A percentile compares a stretch with the other conserved stretches of the same genome.
These are phyloP conservation scores for Chrysina gloriosa DNA, from an alignment of 2,888 invertebrate genomes.

Conservation along the genomic window DNA sequence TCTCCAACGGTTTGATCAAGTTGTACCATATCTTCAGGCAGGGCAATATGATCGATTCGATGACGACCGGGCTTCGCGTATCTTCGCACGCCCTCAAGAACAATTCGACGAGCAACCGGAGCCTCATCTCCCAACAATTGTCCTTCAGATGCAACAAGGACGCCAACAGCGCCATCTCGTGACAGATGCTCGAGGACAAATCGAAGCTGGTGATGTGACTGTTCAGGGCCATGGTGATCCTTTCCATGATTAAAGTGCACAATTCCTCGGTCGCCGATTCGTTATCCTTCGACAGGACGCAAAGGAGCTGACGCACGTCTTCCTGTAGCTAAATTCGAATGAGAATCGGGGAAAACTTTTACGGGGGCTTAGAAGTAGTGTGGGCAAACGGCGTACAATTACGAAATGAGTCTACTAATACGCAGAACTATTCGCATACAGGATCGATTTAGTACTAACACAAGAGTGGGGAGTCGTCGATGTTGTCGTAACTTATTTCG, in stretches of 20 bases:
- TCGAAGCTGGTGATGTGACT: slow-evolving; percentile 82
- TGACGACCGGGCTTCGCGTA: slow-evolving; percentile 85
- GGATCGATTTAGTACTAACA: too few species aligned
- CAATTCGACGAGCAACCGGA: slow-evolving; percentile 87
- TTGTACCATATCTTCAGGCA: slow-evolving; percentile 92
- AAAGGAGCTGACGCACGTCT: slow-evolving; percentile 89
- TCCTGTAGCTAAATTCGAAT: slow-evolving; percentile 74
- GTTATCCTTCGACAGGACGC: slow-evolving; percentile 90
- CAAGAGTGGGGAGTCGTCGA: too few species aligned
- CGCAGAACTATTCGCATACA: too few species aligned
- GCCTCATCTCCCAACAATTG: slow-evolving; percentile 93
- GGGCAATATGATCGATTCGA: slow-evolving; percentile 92
- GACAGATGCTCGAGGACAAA: slow-evolving; percentile 81
- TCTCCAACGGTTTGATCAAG: slow-evolving; percentile 77
- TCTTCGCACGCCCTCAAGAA: slow-evolving; percentile 83
- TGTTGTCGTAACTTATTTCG: too few species aligned
- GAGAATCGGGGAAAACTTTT: slow-evolving; percentile 8
- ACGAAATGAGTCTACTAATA: too few species aligned
- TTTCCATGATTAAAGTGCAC: slow-evolving; percentile 82
- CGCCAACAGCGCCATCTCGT: slow-evolving; percentile 89
- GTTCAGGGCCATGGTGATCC: slow-evolving; percentile 81
- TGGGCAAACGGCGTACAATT: too few species aligned
- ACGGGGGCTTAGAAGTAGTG: too few species aligned
- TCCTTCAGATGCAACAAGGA: slow-evolving; percentile 92
- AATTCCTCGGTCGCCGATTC: slow-evolving; percentile 84